Evolutionary conservation across 2,113 vertebrate genomes (phyloP).

Genomic region (Alouatta palliata): DNA sequence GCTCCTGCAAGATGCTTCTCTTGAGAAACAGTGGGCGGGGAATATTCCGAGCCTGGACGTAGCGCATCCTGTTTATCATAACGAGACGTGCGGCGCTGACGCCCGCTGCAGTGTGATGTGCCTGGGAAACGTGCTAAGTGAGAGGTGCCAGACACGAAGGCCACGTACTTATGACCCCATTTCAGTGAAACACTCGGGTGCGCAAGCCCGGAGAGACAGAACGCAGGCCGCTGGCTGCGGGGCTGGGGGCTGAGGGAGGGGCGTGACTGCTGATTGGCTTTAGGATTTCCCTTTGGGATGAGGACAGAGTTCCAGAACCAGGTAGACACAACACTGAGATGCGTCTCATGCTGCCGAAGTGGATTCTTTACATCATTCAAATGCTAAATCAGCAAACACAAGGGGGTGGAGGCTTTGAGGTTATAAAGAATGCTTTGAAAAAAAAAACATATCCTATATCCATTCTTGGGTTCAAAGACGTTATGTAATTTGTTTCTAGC

Average conservation of each 20-base stretch:
- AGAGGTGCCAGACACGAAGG: background rate
- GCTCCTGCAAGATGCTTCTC: no score
- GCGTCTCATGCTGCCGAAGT: background rate
- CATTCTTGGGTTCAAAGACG: background rate
- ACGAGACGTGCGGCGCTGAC: rapidly evolving
- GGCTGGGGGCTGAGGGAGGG: rapidly evolving
- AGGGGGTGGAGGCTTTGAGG: background rate
- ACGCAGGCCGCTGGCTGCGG: rapidly evolving
- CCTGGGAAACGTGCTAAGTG: rapidly evolving
- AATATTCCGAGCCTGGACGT: rapidly evolving
- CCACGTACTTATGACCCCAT: rapidly evolving
- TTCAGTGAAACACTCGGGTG: rapidly evolving
- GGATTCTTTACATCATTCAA: no score
- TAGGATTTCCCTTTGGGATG: background rate
- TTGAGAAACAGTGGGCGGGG: no score
- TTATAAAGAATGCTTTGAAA: background rate
- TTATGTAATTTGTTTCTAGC: background rate
- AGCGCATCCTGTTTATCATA: rapidly evolving
- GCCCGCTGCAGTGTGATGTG: rapidly evolving
- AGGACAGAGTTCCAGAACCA: background rate
- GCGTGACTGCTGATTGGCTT: rapidly evolving
- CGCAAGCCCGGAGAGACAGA: rapidly evolving
- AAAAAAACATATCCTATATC: rapidly evolving
- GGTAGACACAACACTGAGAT: background rate
- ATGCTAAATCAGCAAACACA: background rate